Base-by-base conservation (phyloP, 2,888 invertebrate species). In the Pristionchus mayeri region DNA sequence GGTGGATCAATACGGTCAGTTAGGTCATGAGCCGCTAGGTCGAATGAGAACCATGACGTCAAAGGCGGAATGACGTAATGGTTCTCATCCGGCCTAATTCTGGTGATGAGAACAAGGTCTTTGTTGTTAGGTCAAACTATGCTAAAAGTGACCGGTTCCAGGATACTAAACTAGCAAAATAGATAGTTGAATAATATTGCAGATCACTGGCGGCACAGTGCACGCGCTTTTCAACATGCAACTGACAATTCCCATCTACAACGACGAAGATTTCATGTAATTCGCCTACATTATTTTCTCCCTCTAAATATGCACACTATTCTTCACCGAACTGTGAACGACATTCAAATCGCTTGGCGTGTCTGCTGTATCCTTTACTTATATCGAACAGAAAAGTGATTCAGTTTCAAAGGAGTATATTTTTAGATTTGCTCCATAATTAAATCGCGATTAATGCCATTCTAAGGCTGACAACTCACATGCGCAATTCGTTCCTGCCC, bases 121-220 rank as follows among this genome's bases (percentile, higher is more conserved):
- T n/a, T n/a, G n/a, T n/a, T n/a, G n/a, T n/a, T n/a, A n/a, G n/a
- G n/a, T n/a, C n/a, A n/a, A n/a, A n/a, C n/a, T n/a, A n/a, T n/a
- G n/a, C n/a, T n/a, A n/a, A n/a, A n/a, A n/a, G n/a, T n/a, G n/a
- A n/a, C n/a, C n/a, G n/a, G n/a, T n/a, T n/a, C n/a, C n/a, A n/a
- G n/a, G n/a, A n/a, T n/a, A n/a, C n/a, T n/a, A n/a, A n/a, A n/a
- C n/a, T n/a, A n/a, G n/a, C n/a, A n/a, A n/a, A n/a, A 37, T 9
- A 34, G 34, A 18, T 50, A 24, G 37, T 11, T 54, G 13, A 37
- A 27, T 76, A 3, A 4, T 40, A n/a, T 67, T 87, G 57, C 71
- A 89, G 88, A 87, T 86, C 30, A 86, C 89, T 24, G 91, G 91
- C 18, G 88, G 89, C 76, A 88, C 90, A 2, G 85, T 91, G 6